Evolutionary conservation across 1,140 invertebrate species (phyloP), one percentile per base, ranked within the genome.

Genomic region (Arctopsyche grandis): DNA sequence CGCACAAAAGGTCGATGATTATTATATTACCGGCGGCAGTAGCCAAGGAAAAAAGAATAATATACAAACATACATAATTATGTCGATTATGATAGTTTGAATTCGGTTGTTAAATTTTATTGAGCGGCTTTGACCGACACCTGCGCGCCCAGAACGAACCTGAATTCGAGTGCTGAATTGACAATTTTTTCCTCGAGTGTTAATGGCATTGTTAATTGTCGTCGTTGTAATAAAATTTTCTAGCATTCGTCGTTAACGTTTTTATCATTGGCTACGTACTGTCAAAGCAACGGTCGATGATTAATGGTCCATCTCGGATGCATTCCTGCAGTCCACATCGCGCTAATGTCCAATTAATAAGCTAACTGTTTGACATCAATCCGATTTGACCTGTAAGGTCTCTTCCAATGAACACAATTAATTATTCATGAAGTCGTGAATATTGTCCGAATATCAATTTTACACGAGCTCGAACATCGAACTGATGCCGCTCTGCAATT

Each of bases 41-140:
- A 66, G 63, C 24, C n/a, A 10, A 60, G 10, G 21, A 21, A 66
- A 26, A 26, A 12, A 26, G 14, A 66, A 66, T 24, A 9, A 66
- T 66, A 52, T 24, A 66, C 26, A 66, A 66, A 66, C 63, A 66
- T n/a, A 66, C 63, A 66, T 66, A 66, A 66, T 66, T 66, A 66
- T 66, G 63, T 24, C 63, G 63, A 66, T 66, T 66, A 66, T 26
- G 22, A 29, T 26, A 12, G 63, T 66, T 66, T n/a, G 63, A 66
- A 66, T 66, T 66, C 24, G 63, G 63, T 24, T 66, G 63, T 66
- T 66, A 66, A 66, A 66, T 66, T 66, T 66, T 66, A 66, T 66
- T 66, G 63, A 29, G 19, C 63, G 22, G 63, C 63, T 66, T 66
- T 22, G 21, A 66, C 7, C 24, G 24, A 66, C 63, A 66, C 63